These are phyloP conservation scores for Heloderma charlesbogerti DNA, from an alignment of 2,113 vertebrate species.

Conservation along the genomic window DNA sequence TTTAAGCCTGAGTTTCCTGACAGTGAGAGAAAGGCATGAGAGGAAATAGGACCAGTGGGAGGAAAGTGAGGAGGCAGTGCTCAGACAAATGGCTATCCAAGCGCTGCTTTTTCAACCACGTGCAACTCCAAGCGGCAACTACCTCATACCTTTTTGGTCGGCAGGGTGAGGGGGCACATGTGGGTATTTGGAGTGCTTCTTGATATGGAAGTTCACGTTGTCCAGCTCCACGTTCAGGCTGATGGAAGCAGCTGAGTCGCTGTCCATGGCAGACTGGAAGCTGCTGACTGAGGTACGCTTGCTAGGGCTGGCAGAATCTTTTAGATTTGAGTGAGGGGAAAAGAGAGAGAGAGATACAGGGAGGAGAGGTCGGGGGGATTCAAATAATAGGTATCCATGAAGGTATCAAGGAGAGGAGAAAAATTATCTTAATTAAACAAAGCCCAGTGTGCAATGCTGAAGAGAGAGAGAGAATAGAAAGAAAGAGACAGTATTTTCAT, in stretches of 20 bases:
- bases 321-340: constrained; percentile 71
- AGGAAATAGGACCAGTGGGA: constrained; percentile 21
- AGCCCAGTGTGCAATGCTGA: constrained; percentile 78
- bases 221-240: constrained; percentile 99
- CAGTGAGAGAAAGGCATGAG: background rate
- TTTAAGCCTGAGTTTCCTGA: background rate
- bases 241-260: constrained; percentile 97
- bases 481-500: constrained; percentile 77
- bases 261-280: constrained; percentile 97
- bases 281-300: constrained; percentile 99
- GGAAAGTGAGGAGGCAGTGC: constrained; percentile 46
- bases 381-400: constrained; percentile 58
- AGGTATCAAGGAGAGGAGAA: constrained; percentile 79
- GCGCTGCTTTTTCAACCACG: constrained; percentile 71
- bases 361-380: constrained; percentile 75
- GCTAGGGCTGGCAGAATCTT: constrained; percentile 96
- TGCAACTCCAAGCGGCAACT: constrained; percentile 71
- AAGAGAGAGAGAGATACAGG: constrained; percentile 75
- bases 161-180: constrained; percentile 91
- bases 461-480: constrained; percentile 73
- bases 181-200: constrained; percentile 98
- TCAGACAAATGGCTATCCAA: constrained; percentile 31
- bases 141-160: constrained; percentile 95
- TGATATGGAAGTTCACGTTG: constrained; percentile 99
- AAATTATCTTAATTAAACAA: constrained; percentile 79